Evolutionary conservation across 2,888 invertebrate genomes (phyloP), one percentile per base, ranked within the genome.

Genomic region (Drosophila meridionalis): DNA sequence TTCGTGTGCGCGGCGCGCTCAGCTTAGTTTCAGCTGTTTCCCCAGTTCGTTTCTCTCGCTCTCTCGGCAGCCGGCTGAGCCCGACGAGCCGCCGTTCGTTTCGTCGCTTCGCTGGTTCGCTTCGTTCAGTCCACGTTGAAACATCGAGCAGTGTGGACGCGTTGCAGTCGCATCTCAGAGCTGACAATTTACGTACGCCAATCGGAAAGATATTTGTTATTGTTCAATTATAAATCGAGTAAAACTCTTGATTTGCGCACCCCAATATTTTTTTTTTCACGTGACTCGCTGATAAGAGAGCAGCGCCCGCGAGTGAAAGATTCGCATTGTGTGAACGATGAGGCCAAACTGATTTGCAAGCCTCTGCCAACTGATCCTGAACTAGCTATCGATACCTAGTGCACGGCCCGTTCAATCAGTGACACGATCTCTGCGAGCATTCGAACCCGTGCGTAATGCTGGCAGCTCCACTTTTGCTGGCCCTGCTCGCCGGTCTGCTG

Each of bases 71-170:
- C 43, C 43, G 52, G 50, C 32, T 32, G 45, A 26, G 28, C 58
- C 58, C 53, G 30, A 32, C 55, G 52, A 45, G 61, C 34, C 34
- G n/a, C 28, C 28, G 48, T 52, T 61, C 36, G 67, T 30, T 42
- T 56, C 28, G 28, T 38, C 12, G n/a, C 38, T 26, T 20, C 56
- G 78, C 20, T 20, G 20, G 20, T 20, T 38, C 12, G n/a, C 38
- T 26, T 20, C 56, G 78, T 69, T 78, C 80, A 78, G 78, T 78
- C 63, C 66, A 80, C 63, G 76, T 55, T 56, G 53, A 72, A 57
- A 63, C 52, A 50, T 80, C 65, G 53, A 45, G 48, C 72, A 76
- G 67, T 53, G 78, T 76, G 72, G 80, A 80, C 55, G 68, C 58
- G 72, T 30, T 55, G 52, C 50, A 42, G 61, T 72, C 69, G 69